phyloP scores from a whole-genome alignment of 2,797 vertebrate genomes.

The Glossophaga mutica region DNA sequence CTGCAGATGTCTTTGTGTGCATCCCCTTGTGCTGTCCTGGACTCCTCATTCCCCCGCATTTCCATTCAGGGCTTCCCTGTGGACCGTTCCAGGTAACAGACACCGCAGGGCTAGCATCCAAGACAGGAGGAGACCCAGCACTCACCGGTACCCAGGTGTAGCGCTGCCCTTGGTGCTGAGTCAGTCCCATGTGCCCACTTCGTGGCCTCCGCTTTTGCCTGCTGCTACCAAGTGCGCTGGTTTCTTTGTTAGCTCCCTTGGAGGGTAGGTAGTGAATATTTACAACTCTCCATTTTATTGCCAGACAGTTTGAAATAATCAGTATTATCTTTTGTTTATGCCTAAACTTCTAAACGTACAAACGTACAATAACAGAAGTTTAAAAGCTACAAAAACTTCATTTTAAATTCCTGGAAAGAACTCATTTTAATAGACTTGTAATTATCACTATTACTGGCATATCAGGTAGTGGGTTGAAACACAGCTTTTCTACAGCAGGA shows the following conservation, averaged over 20 bases:
- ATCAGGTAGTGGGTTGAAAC: neutral
- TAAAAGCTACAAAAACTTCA: neutral
- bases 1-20: neutral
- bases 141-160: neutral
- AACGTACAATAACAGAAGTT: neutral
- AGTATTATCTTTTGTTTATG: neutral
- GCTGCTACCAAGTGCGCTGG: neutral
- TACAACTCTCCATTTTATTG: slow-evolving; percentile 9
- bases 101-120: neutral
- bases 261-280: slow-evolving; percentile 15
- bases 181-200: neutral
- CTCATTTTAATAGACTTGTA: neutral
- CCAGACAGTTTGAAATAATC: slow-evolving; percentile 8
- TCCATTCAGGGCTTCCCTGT: neutral
- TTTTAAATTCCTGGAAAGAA: neutral
- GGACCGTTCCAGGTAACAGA: neutral
- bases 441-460: neutral
- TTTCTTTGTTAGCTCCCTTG: neutral
- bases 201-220: neutral
- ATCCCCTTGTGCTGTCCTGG: neutral
- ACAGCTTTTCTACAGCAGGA: neutral
- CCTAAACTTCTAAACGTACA: neutral
- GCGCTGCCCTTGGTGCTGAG: neutral
- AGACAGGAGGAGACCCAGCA: neutral
- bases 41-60: neutral